Percentiles rank a stretch among this genome's conserved stretches.
phyloP scores from a whole-genome alignment of 1,140 invertebrate species.

The Drosophila chauvacae region DNA sequence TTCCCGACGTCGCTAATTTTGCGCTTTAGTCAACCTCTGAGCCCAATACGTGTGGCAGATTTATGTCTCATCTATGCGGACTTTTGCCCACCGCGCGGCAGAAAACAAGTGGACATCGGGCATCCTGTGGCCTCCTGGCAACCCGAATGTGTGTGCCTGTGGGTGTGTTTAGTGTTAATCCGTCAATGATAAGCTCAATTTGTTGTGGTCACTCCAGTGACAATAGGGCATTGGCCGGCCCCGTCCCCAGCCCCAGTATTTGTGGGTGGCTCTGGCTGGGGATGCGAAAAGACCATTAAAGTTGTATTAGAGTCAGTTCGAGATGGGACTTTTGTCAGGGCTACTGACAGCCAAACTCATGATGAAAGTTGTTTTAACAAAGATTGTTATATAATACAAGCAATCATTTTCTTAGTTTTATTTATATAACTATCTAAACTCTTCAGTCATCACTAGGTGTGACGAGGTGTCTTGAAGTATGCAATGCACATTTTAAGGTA shows the following conservation, averaged over 20 bases:
- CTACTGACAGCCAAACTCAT: background rate
- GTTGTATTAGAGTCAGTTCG: conserved; percentile 62
- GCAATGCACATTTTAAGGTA: background rate
- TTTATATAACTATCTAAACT: background rate
- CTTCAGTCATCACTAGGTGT: too few species aligned
- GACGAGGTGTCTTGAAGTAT: background rate
- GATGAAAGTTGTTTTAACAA: background rate
- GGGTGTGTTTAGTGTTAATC: conserved; percentile 81
- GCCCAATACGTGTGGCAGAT: conserved; percentile 72
- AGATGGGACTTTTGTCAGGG: conserved; percentile 38
- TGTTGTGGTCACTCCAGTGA: conserved; percentile 79
- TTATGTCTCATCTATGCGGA: conserved; percentile 61
- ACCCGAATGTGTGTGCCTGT: conserved; percentile 27
- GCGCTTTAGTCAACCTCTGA: conserved; percentile 69
- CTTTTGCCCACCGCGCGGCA: conserved; percentile 8
- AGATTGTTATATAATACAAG: background rate
- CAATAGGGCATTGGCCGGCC: conserved; percentile 47
- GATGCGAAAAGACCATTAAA: conserved; percentile 65
- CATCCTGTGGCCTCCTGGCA: conserved; percentile 20
- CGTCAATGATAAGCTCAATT: conserved; percentile 84
- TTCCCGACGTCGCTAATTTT: conserved; percentile 75
- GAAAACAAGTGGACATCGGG: conserved; percentile 61
- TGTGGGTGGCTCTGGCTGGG: conserved; percentile 48
- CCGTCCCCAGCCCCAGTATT: conserved; percentile 12
- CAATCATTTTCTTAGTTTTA: background rate